Base-by-base conservation (phyloP, 2,797 vertebrate species). In the Numenius phaeopus region DNA sequence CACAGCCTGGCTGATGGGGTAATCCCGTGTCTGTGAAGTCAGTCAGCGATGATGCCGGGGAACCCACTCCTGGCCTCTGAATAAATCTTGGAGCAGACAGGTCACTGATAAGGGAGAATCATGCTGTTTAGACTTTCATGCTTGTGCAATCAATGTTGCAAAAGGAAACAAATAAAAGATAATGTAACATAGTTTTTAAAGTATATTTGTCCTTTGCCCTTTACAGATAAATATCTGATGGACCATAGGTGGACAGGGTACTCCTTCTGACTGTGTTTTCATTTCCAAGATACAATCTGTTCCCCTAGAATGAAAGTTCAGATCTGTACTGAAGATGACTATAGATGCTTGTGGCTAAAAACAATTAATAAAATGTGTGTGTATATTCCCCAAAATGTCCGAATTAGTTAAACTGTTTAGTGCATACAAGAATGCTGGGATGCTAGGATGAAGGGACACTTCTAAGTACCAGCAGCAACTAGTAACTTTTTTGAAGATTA, bases 131-230 rank as follows among this genome's bases (percentile, higher is more conserved):
- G n/a, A 30, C 40, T 66, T 75, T 29, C n/a, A 5, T 76, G 64
- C 77, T 94, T 96, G 66, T 83, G 87, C 87, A 94, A 82, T 57
- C 3, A 2, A 19, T 1, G 1, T 77, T 87, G 79, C 65, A 92
- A 92, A 94, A 92, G 66, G 67, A 87, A 92, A 83, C 70, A 95
- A 95, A 83, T 44, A 50, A 84, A 92, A 91, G 69, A 89, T 83
- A 93, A 76, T 34, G 29, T 86, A 83, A n/a, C 2, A 1, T 29
- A 42, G 46, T 52, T 89, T 77, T 64, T 32, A 22, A 87, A 90
- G 64, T 77, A 42, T 80, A 30, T 76, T 87, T 76, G 66, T 29
- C 80, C 81, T 87, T 92, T 83, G 76, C 11, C 88, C 50, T 52
- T 73, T 87, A 26, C 27, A 52, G 72, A 46, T 71, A 72, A 88